Evolutionary conservation across 2,888 invertebrate genomes (phyloP).

Genomic region (Noctua pronuba): DNA sequence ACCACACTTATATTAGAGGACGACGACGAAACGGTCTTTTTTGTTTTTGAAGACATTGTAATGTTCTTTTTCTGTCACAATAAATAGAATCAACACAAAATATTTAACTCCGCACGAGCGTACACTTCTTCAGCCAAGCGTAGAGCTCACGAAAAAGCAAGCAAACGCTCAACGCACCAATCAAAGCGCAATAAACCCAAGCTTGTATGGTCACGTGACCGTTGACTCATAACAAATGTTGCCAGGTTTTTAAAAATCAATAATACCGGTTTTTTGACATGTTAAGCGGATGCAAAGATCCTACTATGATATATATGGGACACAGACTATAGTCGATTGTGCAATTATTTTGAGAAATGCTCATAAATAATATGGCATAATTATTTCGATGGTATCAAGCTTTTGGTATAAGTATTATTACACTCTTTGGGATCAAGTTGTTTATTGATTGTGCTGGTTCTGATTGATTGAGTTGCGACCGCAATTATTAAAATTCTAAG

Average conservation of each 20-base stretch:
- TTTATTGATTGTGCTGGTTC: neutral
- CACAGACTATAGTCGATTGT: no score
- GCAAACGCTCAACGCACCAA: constrained; percentile 76
- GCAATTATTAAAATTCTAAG: neutral
- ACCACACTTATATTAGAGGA: constrained; percentile 89
- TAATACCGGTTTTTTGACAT: constrained; percentile 7
- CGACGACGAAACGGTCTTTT: constrained; percentile 90
- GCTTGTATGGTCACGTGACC: constrained; percentile 86
- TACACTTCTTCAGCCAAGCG: constrained; percentile 77
- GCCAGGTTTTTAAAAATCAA: constrained; percentile 63
- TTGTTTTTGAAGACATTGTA: constrained; percentile 89
- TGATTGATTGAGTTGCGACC: neutral
- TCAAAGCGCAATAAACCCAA: constrained; percentile 82
- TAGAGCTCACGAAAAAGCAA: constrained; percentile 72
- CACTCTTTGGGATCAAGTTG: no score
- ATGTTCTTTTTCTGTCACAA: constrained; percentile 82
- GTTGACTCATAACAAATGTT: constrained; percentile 83
- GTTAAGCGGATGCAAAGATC: neutral
- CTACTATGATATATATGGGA: no score
- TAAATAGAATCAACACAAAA: constrained; percentile 76
- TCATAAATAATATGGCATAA: no score
- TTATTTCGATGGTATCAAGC: no score
- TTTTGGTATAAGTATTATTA: no score
- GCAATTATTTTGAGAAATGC: no score
- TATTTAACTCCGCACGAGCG: constrained; percentile 73